Conservation (phyloP, 2,113 vertebrate genomes). For the Mesembrinibis cayennensis region DNA sequence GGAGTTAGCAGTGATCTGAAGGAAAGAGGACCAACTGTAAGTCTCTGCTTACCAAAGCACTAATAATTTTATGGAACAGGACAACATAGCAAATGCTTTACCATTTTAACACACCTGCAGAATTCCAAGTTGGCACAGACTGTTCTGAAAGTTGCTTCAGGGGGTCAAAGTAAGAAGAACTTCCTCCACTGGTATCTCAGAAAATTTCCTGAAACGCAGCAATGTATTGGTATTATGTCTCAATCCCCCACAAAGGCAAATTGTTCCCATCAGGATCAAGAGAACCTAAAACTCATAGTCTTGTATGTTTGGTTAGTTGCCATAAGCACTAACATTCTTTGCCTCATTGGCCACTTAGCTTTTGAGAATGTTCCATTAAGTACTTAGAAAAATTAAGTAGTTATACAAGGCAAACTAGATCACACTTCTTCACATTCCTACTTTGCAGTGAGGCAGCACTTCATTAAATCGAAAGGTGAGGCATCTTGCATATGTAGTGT, state of each 20-base stretch:
- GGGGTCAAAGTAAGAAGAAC: neutral
- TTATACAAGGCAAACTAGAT: neutral
- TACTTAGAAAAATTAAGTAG: neutral
- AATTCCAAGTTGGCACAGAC: neutral
- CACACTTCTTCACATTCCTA: neutral
- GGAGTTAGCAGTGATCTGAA: neutral
- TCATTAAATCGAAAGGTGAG: neutral
- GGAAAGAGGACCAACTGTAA: neutral
- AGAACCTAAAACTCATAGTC: neutral
- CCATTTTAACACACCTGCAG: neutral
- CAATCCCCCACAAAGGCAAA: neutral
- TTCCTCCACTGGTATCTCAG: neutral
- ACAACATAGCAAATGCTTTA: neutral
- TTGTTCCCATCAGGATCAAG: neutral
- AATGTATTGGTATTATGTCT: neutral
- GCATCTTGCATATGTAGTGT: conserved; percentile 12
- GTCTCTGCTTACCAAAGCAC: neutral
- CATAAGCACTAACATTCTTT: neutral
- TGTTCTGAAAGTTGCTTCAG: neutral
- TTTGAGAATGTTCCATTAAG: neutral
- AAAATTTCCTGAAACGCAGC: neutral
- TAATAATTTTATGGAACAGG: neutral
- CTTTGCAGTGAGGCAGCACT: neutral
- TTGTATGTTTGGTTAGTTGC: neutral
- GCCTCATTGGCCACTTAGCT: neutral